Evolutionary conservation across 2,888 invertebrate genomes (phyloP), one percentile per base, ranked within the genome.

Genomic region (Scaptomyza tumidula): DNA sequence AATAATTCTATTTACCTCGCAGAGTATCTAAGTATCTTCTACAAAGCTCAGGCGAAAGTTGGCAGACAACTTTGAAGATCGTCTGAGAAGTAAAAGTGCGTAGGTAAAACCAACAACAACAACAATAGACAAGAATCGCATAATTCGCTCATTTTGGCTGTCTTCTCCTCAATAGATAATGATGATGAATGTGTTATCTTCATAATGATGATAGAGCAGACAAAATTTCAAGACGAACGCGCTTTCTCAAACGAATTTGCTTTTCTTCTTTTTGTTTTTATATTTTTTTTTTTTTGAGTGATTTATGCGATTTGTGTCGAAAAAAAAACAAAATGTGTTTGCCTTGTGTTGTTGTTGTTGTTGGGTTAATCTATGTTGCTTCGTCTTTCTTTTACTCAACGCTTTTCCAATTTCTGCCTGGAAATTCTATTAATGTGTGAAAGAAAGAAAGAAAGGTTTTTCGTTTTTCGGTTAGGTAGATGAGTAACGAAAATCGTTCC

Each of bases 161-260:
- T 41, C 52, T 56, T 37, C 54, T 16, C 9, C 16, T 14, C 16
- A 14, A 16, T 41, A 5, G 55, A 71, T 88, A 79, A 89, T 89
- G 82, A 89, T 88, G 88, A 88, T 90, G 76, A 86, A 83, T 84
- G 82, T 81, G 75, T 75, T 58, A 75, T 78, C 75, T 45, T 78
- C 57, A 78, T 62, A 64, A 75, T 75, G 75, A 75, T 62, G 63
- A 61, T 45, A 52, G 59, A 65, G 46, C 45, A 37, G 46, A 41
- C 37, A 13, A 31, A 41, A 13, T 6, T 54, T 10, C 0, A 6
- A 46, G 50, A 41, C 53, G 39, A 41, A 41, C 39, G 39, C 41
- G 77, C 70, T 76, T 71, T 76, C 72, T 61, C 60, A 9, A 43
- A 52, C 50, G 31, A 49, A 24, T 50, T 53, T 39, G 43, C 37